Conservation (phyloP, 2,113 vertebrate genomes). For the Gavia stellata region DNA sequence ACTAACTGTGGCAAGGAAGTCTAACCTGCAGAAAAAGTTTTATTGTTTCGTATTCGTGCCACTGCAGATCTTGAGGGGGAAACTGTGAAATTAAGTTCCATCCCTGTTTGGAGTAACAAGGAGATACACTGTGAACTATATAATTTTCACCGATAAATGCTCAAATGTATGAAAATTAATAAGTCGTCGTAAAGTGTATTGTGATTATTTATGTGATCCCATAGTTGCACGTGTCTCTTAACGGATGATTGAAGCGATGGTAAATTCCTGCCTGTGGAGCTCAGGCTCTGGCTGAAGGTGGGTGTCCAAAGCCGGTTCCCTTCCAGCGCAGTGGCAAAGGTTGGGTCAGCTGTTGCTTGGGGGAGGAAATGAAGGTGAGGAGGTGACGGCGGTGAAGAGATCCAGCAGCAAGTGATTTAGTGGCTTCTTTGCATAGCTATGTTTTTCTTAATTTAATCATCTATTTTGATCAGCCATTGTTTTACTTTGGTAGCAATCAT, state of each 20-base stretch:
- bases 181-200: not conserved
- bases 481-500: not conserved
- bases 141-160: not conserved
- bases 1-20: not conserved
- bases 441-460: not conserved
- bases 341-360: not conserved
- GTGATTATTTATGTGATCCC: not conserved
- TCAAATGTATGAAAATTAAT: not conserved
- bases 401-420: not conserved
- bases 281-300: not conserved
- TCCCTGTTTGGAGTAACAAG: not conserved
- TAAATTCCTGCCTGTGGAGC: not conserved
- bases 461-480: not conserved
- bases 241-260: accelerated
- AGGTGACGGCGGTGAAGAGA: accelerated
- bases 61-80: not conserved
- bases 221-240: not conserved
- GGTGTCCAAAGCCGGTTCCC: not conserved
- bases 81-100: not conserved
- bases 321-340: not conserved
- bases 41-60: not conserved
- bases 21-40: not conserved
- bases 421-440: not conserved
- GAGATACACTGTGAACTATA: not conserved
- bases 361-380: not conserved